Conservation (phyloP, 2,888 invertebrate species). For the Pseudoips prasinana region DNA sequence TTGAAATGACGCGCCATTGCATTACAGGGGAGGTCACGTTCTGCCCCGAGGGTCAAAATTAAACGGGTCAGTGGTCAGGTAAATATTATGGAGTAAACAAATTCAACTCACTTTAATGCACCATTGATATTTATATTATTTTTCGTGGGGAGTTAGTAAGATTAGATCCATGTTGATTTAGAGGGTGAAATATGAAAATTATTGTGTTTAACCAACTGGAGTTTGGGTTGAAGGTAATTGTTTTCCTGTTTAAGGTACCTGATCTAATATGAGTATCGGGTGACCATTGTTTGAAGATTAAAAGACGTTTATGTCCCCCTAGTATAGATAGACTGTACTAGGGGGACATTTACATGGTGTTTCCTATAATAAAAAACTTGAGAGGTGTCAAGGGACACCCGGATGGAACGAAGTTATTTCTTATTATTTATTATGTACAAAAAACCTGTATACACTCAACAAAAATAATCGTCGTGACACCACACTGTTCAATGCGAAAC, state of each 20-base stretch:
- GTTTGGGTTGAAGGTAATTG: background rate
- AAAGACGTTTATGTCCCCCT: too few relatives aligned
- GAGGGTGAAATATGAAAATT: conserved; percentile 2
- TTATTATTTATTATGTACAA: too few relatives aligned
- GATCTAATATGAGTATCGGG: too few relatives aligned
- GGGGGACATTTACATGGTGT: too few relatives aligned
- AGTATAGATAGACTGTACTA: too few relatives aligned
- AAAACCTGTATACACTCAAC: too few relatives aligned
- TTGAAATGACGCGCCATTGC: conserved; percentile 68
- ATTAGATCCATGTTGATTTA: conserved; percentile 11
- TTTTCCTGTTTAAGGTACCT: background rate
- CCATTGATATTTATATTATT: conserved; percentile 67
- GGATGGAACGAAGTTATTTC: too few relatives aligned
- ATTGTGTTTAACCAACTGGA: background rate
- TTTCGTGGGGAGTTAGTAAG: conserved; percentile 30
- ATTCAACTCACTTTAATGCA: conserved; percentile 74
- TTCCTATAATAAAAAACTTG: too few relatives aligned
- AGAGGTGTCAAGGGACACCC: too few relatives aligned
- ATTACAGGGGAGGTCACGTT: conserved; percentile 59
- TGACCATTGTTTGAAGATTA: too few relatives aligned
- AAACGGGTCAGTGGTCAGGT: conserved; percentile 77
- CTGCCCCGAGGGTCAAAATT: conserved; percentile 55
- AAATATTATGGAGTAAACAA: conserved; percentile 77
- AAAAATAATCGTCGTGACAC: too few relatives aligned
- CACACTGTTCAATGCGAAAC: too few relatives aligned